Percentiles rank a stretch among this genome's conserved stretches.
These are phyloP conservation scores for Butorides virescens DNA, from an alignment of 2,113 vertebrate species.

Conservation along the genomic window DNA sequence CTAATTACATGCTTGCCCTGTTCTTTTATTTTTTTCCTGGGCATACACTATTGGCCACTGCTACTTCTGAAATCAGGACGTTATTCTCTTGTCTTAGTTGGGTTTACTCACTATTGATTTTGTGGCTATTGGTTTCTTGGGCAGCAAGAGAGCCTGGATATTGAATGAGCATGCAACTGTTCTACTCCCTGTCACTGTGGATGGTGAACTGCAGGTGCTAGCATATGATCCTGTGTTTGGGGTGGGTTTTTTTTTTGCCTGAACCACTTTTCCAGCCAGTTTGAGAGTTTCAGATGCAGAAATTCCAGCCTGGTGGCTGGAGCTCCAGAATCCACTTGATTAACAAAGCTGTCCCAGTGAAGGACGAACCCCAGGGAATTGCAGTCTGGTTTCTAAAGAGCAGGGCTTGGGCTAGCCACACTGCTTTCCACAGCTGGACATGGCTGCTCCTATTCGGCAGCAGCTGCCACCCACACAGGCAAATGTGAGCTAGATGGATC, in stretches of 20 bases:
- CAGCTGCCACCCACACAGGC: constrained; percentile 40
- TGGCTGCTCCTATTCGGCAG: not conserved
- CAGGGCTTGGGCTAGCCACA: constrained; percentile 9
- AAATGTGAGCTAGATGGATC: not conserved
- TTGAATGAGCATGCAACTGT: not conserved
- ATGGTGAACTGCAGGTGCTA: not conserved
- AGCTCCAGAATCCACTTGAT: not conserved
- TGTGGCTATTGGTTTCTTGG: constrained; percentile 6
- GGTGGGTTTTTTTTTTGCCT: not conserved
- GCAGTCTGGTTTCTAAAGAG: constrained; percentile 32
- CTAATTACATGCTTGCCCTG: constrained; percentile 35
- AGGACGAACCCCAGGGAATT: not conserved
- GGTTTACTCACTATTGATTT: constrained; percentile 25
- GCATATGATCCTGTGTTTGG: not conserved
- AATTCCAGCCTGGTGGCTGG: not conserved
- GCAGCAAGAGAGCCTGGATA: not conserved
- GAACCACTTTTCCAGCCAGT: not conserved
- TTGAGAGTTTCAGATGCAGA: not conserved
- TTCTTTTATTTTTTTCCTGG: constrained; percentile 7
- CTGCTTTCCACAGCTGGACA: constrained; percentile 26
- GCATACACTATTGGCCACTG: not conserved
- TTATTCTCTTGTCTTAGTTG: constrained; percentile 5
- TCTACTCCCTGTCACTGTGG: not conserved
- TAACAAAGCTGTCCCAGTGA: not conserved
- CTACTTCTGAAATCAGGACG: not conserved